Conservation (phyloP, 2,113 vertebrate species). For the Scatophagus argus region DNA sequence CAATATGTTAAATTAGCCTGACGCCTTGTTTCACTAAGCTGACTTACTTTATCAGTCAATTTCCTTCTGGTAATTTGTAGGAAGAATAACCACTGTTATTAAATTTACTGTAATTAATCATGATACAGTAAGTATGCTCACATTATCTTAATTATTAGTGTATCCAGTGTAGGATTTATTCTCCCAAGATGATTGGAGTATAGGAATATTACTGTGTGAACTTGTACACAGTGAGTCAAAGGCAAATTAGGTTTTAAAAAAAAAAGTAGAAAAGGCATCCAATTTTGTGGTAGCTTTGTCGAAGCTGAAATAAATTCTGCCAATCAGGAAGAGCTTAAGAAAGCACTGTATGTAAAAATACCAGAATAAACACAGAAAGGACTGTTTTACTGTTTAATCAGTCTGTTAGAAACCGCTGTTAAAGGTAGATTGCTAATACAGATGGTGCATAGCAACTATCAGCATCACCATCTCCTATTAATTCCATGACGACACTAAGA, state of each 20-base stretch:
- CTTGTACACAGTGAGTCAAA: conserved; percentile 4
- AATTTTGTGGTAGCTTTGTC: conserved; percentile 28
- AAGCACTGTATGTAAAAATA: background rate
- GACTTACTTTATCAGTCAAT: conserved; percentile 12
- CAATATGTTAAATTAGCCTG: conserved; percentile 37
- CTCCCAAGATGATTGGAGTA: background rate
- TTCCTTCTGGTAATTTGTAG: conserved; percentile 6
- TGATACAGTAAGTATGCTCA: background rate
- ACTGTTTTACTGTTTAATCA: conserved; percentile 43
- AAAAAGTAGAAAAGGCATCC: conserved; percentile 5
- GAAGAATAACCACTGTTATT: conserved; percentile 1
- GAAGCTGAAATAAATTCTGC: conserved; percentile 12
- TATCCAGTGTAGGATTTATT: background rate
- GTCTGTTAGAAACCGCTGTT: conserved; percentile 46
- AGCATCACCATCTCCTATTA: conserved; percentile 76
- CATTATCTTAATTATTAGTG: background rate
- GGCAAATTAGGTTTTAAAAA: background rate
- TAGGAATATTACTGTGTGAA: background rate
- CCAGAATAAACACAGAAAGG: too few species aligned
- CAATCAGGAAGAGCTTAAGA: background rate
- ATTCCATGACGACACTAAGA: conserved; percentile 69
- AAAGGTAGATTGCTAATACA: conserved; percentile 63
- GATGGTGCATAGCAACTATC: conserved; percentile 79
- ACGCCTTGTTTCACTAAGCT: conserved; percentile 28
- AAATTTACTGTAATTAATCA: conserved; percentile 6